Evolutionary conservation across 2,888 invertebrate genomes (phyloP).

Genomic region (Steinernema carpocapsae): DNA sequence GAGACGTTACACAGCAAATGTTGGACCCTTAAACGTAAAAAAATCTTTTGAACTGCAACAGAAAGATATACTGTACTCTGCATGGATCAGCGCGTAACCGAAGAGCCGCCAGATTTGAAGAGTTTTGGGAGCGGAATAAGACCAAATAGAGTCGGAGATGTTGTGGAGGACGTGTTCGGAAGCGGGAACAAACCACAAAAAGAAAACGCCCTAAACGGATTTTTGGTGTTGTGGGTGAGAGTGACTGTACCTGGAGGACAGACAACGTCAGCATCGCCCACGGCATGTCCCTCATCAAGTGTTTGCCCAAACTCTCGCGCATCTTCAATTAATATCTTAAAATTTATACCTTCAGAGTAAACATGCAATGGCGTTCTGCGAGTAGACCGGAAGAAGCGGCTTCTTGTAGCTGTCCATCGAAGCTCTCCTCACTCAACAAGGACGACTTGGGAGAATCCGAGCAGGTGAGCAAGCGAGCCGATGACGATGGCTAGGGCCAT

Average conservation of each 20-base stretch:
- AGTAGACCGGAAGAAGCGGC: constrained; percentile 8
- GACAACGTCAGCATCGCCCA: constrained; percentile 33
- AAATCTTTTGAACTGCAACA: background rate
- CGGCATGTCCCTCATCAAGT: background rate
- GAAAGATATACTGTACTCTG: background rate
- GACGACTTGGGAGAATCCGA: background rate
- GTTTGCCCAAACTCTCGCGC: background rate
- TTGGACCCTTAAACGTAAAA: background rate
- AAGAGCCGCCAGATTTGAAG: background rate
- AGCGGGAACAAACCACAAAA: background rate
- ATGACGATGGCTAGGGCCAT: constrained; percentile 3
- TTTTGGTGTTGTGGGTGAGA: background rate
- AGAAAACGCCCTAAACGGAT: background rate
- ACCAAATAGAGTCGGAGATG: constrained; percentile 2
- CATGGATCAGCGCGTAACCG: constrained; percentile 11
- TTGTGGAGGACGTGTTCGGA: background rate
- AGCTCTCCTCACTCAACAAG: too few relatives aligned
- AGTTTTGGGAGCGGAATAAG: background rate
- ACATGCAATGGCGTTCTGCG: background rate
- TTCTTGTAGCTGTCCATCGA: background rate
- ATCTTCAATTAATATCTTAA: background rate
- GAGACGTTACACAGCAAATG: constrained; percentile 11
- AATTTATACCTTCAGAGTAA: background rate
- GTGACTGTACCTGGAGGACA: background rate
- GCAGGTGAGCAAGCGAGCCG: background rate